Evolutionary conservation across 2,113 vertebrate genomes (phyloP).

Genomic region (Salminus brasiliensis): DNA sequence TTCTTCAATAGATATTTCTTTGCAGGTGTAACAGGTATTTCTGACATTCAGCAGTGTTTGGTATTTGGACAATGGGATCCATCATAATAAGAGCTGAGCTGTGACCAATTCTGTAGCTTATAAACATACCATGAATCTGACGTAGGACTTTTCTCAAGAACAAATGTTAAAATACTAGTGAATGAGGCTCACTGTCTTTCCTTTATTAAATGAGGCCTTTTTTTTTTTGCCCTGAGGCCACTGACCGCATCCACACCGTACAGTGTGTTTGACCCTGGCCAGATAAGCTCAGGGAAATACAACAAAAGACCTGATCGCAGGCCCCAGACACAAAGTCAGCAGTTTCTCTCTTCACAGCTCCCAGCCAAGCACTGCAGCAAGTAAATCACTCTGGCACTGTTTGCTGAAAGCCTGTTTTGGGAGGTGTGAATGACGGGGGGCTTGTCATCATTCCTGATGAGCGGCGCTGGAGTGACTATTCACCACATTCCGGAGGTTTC

Average conservation of each 20-base stretch:
- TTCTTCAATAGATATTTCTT: too few species aligned
- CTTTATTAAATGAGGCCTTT: background rate
- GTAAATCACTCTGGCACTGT: conserved; percentile 24
- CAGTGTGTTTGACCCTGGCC: conserved; percentile 5
- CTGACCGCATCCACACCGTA: background rate
- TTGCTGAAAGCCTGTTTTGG: conserved; percentile 12
- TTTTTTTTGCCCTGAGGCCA: background rate
- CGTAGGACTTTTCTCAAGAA: too few species aligned
- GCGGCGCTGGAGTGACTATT: background rate
- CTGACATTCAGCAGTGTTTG: too few species aligned
- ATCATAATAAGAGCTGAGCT: too few species aligned
- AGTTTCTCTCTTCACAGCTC: conserved; percentile 35
- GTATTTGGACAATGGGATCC: too few species aligned
- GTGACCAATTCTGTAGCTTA: too few species aligned
- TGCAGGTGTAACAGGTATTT: too few species aligned
- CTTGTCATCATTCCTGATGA: conserved; percentile 29
- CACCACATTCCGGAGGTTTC: conserved; percentile 38
- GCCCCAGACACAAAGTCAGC: conserved; percentile 46
- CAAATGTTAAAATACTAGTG: too few species aligned
- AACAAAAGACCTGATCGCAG: conserved; percentile 48
- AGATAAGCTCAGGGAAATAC: conserved; percentile 37
- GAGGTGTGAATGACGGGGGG: conserved; percentile 12
- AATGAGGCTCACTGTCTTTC: background rate
- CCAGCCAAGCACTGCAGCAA: conserved; percentile 26
- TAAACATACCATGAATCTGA: too few species aligned